Evolutionary conservation across 2,113 vertebrate species (phyloP).

Genomic region (Cyphomyrus discorhynchus): DNA sequence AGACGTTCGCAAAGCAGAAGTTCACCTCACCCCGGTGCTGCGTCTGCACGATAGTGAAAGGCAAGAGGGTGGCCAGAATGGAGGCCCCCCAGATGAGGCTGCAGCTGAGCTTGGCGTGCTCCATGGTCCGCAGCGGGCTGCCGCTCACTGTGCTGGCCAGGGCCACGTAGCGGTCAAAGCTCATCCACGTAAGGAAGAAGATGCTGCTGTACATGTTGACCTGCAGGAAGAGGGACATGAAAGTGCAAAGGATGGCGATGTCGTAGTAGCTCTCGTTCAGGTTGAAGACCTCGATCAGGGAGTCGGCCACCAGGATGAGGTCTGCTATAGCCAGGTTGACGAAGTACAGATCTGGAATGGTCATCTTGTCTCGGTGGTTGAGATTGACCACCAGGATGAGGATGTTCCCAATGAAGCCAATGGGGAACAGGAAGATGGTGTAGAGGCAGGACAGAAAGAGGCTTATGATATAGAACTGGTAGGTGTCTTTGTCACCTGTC

Average conservation of each 20-base stretch:
- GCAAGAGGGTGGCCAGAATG: slow-evolving; percentile 69
- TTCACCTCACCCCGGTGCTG: slow-evolving; percentile 69
- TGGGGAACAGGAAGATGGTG: slow-evolving; percentile 75
- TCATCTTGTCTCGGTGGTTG: slow-evolving; percentile 69
- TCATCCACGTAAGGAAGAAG: slow-evolving; percentile 95
- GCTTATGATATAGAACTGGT: slow-evolving; percentile 62
- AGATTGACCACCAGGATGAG: slow-evolving; percentile 83
- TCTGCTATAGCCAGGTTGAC: slow-evolving; percentile 80
- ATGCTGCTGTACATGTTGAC: slow-evolving; percentile 93
- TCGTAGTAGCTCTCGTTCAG: slow-evolving; percentile 78
- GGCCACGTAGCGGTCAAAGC: slow-evolving; percentile 78
- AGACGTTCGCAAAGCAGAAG: slow-evolving; percentile 80
- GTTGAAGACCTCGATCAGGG: slow-evolving; percentile 87
- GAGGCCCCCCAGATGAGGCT: slow-evolving; percentile 78
- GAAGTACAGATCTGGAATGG: slow-evolving; percentile 80
- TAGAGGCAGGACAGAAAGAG: slow-evolving; percentile 79
- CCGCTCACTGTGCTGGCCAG: slow-evolving; percentile 66
- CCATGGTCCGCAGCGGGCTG: slow-evolving; percentile 64
- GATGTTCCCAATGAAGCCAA: slow-evolving; percentile 82
- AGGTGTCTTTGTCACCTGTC: slow-evolving; percentile 43
- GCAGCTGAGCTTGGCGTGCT: slow-evolving; percentile 68
- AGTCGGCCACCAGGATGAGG: slow-evolving; percentile 78
- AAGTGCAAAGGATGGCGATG: slow-evolving; percentile 76
- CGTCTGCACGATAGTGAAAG: slow-evolving; percentile 70
- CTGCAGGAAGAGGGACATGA: slow-evolving; percentile 88